phyloP scores from a whole-genome alignment of 2,888 invertebrate species.

The Leptothorax acervorum region DNA sequence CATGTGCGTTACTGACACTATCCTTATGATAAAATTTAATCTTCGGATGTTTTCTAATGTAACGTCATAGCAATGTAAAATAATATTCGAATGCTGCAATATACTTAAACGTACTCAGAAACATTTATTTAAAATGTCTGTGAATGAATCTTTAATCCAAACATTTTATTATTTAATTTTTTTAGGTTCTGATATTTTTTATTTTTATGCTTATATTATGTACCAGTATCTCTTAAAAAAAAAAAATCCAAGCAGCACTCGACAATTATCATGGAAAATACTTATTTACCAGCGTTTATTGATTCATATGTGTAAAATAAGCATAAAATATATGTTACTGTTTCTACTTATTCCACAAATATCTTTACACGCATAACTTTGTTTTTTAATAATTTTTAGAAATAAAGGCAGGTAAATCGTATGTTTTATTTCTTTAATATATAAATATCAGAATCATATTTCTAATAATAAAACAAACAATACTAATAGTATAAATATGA shows the following conservation, averaged over 20 bases:
- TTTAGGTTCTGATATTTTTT: constrained; percentile 70
- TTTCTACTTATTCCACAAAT: constrained; percentile 75
- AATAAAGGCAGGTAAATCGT: constrained; percentile 48
- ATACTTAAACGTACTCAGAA: constrained; percentile 70
- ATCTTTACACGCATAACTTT: constrained; percentile 42
- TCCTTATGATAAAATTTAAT: constrained; percentile 70
- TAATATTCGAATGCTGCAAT: constrained; percentile 72
- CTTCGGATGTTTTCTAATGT: constrained; percentile 65
- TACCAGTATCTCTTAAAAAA: constrained; percentile 52
- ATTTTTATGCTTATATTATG: constrained; percentile 68
- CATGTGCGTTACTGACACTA: constrained; percentile 67
- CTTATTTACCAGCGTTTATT: constrained; percentile 59
- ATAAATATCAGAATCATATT: constrained; percentile 14
- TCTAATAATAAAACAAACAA: constrained; percentile 2
- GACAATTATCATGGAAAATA: constrained; percentile 68
- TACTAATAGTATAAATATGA: constrained; percentile 2
- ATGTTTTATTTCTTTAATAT: constrained; percentile 34
- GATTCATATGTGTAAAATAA: constrained; percentile 46
- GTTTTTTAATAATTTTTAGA: constrained; percentile 48
- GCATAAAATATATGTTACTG: constrained; percentile 68
- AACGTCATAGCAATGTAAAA: constrained; percentile 72
- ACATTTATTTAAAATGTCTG: constrained; percentile 60
- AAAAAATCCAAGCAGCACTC: constrained; percentile 60
- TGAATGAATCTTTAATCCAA: constrained; percentile 76
- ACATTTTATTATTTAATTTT: constrained; percentile 75